A percentile compares a stretch with the other conserved stretches of the same genome.
Evolutionary conservation across 92 coral and sea anemone species (phyloP).

Genomic region (Muricea muricata): DNA sequence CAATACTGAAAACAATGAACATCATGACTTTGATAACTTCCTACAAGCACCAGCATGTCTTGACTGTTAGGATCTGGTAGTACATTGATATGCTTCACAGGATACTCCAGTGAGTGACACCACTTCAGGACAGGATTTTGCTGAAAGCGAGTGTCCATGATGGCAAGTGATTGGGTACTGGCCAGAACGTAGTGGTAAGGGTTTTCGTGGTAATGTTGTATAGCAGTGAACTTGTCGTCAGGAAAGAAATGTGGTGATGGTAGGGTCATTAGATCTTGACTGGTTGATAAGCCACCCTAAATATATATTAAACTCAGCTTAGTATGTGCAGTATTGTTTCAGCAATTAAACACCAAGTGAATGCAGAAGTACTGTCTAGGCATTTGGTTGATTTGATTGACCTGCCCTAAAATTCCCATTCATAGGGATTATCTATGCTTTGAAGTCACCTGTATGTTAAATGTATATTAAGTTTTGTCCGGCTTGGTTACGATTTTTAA

Average conservation of each 20-base stretch:
- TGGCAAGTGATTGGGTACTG: conserved; percentile 82
- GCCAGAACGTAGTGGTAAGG: conserved; percentile 82
- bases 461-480: too few relatives aligned
- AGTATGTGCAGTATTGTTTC: too few relatives aligned
- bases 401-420: too few relatives aligned
- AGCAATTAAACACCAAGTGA: too few relatives aligned
- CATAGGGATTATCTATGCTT: too few relatives aligned
- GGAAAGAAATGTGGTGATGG: conserved; percentile 77
- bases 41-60: conserved; percentile 74
- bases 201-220: conserved; percentile 80
- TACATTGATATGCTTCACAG: conserved; percentile 76
- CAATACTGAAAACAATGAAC: conserved; percentile 86
- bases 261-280: conserved; percentile 73
- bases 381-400: too few relatives aligned
- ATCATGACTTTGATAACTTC: conserved; percentile 79
- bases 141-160: conserved; percentile 85
- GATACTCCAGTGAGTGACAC: conserved; percentile 84
- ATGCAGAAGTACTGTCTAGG: too few relatives aligned
- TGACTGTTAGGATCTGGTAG: conserved; percentile 59
- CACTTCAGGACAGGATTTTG: conserved; percentile 91
- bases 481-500: too few relatives aligned
- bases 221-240: conserved; percentile 77
- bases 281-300: conserved; percentile 59
- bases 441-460: too few relatives aligned
- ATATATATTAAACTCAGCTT: neutral